These are phyloP conservation scores for Microplitis mediator DNA, from an alignment of 1,140 invertebrate genomes.

Conservation along the genomic window DNA sequence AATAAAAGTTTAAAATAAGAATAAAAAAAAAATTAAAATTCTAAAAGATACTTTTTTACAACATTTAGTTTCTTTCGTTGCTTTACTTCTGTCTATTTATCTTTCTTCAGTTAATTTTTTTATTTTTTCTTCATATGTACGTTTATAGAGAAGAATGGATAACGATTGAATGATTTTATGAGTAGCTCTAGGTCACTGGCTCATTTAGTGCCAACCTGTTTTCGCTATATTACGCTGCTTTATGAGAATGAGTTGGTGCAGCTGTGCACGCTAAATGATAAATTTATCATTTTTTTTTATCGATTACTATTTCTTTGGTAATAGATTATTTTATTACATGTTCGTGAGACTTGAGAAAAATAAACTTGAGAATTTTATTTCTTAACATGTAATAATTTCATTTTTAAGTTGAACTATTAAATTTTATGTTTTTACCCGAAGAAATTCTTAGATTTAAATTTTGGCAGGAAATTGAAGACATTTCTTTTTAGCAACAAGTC, in stretches of 20 bases:
- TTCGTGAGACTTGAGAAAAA: not conserved
- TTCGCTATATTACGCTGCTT: not conserved
- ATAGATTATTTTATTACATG: not conserved
- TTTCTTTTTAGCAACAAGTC: no score
- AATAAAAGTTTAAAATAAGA: not conserved
- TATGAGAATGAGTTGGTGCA: slow-evolving; percentile 5
- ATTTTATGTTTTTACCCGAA: not conserved
- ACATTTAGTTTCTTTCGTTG: slow-evolving; percentile 30
- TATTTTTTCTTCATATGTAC: not conserved
- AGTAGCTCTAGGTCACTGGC: not conserved
- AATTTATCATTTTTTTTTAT: not conserved
- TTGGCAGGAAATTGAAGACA: no score
- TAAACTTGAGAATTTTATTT: no score
- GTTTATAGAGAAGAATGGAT: not conserved
- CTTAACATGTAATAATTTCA: no score
- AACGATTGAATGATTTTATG: slow-evolving; percentile 2
- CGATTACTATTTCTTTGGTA: not conserved
- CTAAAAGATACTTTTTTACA: slow-evolving; percentile 44
- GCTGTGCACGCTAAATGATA: not conserved
- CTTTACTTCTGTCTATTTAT: slow-evolving; percentile 15
- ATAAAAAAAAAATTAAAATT: slow-evolving; percentile 32
- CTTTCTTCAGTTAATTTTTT: not conserved
- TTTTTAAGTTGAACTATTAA: not conserved
- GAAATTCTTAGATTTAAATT: not conserved
- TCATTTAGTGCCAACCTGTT: not conserved